Evolutionary conservation across 2,797 vertebrate genomes (phyloP).

Genomic region (Sebastes paucispinis): DNA sequence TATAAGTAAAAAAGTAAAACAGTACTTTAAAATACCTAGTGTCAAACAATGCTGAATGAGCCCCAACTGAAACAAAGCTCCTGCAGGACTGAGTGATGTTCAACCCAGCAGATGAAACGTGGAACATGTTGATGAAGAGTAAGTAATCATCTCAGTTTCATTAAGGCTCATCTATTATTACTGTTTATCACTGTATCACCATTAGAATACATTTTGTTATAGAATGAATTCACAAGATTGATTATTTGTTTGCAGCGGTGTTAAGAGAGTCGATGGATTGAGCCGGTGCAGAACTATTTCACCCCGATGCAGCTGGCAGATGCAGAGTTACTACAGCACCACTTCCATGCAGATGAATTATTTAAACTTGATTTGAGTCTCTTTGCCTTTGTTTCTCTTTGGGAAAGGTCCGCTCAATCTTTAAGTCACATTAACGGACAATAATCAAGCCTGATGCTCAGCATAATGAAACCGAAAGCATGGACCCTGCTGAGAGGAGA

Average conservation of each 20-base stretch:
- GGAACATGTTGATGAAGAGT: neutral
- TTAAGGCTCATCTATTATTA: neutral
- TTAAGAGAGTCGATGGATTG: neutral
- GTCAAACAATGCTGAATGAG: neutral
- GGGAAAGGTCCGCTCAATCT: neutral
- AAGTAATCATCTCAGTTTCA: neutral
- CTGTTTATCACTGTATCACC: neutral
- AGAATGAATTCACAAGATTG: neutral
- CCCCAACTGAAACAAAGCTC: neutral
- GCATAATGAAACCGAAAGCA: neutral
- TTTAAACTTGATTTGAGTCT: neutral
- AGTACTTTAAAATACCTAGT: neutral
- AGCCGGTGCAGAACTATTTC: neutral
- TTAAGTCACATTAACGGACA: neutral
- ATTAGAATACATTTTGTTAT: neutral
- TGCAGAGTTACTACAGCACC: neutral
- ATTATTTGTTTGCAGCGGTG: neutral
- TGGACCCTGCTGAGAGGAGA: neutral
- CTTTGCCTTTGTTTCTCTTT: neutral
- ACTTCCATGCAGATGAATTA: conserved; percentile 9
- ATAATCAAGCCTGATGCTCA: neutral
- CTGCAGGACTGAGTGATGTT: neutral
- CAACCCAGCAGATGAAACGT: neutral
- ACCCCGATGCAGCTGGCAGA: neutral
- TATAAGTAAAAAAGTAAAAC: neutral